These are phyloP conservation scores for Calliopum simillimum DNA, from an alignment of 2,888 invertebrate species.

Conservation along the genomic window DNA sequence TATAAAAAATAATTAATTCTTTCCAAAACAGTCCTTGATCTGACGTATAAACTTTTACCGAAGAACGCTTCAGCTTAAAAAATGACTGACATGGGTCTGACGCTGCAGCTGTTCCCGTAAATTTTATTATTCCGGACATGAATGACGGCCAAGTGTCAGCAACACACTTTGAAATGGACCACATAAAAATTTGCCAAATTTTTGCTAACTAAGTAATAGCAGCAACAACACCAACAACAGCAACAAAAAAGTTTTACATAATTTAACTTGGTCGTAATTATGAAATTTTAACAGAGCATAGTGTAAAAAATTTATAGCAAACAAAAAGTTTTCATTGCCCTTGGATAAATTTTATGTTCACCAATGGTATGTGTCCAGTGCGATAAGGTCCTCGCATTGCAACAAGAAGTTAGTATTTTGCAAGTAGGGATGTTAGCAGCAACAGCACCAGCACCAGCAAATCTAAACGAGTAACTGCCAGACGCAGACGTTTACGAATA, in stretches of 20 bases:
- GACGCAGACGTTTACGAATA: constrained; percentile 54
- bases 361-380: background rate
- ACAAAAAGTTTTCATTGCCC: constrained; percentile 16
- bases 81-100: constrained; percentile 14
- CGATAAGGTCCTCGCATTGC: background rate
- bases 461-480: constrained; percentile 48
- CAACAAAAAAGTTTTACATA: constrained; percentile 8
- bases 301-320: too few relatives aligned
- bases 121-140: constrained; percentile 14
- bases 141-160: constrained; percentile 2
- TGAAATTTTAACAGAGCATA: too few relatives aligned
- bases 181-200: background rate
- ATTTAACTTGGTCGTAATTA: background rate
- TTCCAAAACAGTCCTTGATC: too few relatives aligned
- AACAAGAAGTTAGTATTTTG: constrained; percentile 18
- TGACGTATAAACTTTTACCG: too few relatives aligned
- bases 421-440: constrained; percentile 2
- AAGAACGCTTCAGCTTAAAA: too few relatives aligned
- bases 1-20: background rate
- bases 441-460: constrained; percentile 12
- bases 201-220: background rate
- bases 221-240: background rate
- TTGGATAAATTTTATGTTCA: background rate
- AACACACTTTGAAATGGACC: background rate
- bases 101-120: background rate